These are phyloP conservation scores for Tribolium castaneum DNA, from an alignment of 1,140 invertebrate genomes.

Conservation along the genomic window DNA sequence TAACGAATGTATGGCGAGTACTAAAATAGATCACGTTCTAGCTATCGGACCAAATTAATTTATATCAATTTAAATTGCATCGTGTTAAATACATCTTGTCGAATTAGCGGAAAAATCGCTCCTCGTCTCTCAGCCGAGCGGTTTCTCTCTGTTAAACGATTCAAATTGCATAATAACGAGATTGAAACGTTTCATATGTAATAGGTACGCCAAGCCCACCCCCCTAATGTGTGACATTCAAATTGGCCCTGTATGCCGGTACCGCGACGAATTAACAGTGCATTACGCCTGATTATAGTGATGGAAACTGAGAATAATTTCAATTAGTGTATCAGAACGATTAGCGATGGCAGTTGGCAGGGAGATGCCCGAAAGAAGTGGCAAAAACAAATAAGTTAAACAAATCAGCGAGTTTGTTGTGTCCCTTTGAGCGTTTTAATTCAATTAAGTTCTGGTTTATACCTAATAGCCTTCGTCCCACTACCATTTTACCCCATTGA, in stretches of 20 bases:
- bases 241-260: conserved; percentile 28
- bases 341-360: not conserved
- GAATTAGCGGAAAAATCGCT: conserved; percentile 33
- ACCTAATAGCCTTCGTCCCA: no score
- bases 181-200: conserved; percentile 26
- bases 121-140: not conserved
- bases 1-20: conserved; percentile 48
- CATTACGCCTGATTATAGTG: conserved; percentile 29
- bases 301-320: conserved; percentile 33
- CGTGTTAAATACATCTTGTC: conserved; percentile 22
- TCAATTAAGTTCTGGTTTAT: no score
- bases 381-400: no score
- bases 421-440: no score
- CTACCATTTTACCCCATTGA: not conserved
- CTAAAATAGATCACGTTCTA: conserved; percentile 52
- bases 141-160: conserved; percentile 11
- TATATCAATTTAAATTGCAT: conserved; percentile 43
- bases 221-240: conserved; percentile 18
- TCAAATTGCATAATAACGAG: conserved; percentile 39
- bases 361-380: not conserved
- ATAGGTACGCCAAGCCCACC: not conserved
- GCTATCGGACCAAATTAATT: conserved; percentile 41
- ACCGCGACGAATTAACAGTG: conserved; percentile 28
- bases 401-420: no score
- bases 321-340: conserved; percentile 29